Percentiles rank a stretch among this genome's conserved stretches.
Conservation (phyloP, 2,888 invertebrate species). For the Geophilus truncorum region DNA sequence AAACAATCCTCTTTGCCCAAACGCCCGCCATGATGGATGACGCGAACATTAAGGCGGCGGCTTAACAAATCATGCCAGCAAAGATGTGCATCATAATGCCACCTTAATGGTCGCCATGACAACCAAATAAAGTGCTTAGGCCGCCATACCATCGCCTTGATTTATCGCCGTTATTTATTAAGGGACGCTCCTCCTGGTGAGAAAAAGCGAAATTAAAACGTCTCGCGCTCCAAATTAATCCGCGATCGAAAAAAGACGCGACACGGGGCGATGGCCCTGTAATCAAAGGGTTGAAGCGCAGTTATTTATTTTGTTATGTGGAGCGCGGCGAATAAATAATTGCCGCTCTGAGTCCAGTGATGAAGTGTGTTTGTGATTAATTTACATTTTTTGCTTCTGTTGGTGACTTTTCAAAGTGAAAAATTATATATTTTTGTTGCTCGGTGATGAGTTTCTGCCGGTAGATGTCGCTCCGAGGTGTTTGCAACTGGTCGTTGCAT, state of each 20-base stretch:
- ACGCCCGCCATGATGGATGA: background rate
- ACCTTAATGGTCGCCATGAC: background rate
- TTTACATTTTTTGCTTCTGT: no score
- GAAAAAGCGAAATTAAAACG: background rate
- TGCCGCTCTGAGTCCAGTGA: no score
- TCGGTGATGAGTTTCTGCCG: no score
- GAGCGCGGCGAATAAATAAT: no score
- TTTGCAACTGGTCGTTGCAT: no score
- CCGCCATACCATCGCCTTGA: background rate
- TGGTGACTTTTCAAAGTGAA: no score
- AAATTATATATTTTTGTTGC: no score
- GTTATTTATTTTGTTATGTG: no score
- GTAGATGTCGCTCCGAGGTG: no score
- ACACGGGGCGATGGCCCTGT: no score
- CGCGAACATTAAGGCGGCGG: background rate
- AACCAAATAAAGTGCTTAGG: background rate
- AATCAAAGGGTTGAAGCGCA: no score
- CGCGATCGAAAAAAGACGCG: background rate
- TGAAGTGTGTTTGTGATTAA: no score
- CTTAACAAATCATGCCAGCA: background rate
- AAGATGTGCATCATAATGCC: constrained; percentile 10
- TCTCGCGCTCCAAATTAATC: background rate
- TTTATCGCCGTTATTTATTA: background rate
- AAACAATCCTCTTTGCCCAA: background rate
- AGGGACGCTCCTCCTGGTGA: background rate